Conservation (phyloP, 2,113 vertebrate genomes). For the Anthoscopus minutus region DNA sequence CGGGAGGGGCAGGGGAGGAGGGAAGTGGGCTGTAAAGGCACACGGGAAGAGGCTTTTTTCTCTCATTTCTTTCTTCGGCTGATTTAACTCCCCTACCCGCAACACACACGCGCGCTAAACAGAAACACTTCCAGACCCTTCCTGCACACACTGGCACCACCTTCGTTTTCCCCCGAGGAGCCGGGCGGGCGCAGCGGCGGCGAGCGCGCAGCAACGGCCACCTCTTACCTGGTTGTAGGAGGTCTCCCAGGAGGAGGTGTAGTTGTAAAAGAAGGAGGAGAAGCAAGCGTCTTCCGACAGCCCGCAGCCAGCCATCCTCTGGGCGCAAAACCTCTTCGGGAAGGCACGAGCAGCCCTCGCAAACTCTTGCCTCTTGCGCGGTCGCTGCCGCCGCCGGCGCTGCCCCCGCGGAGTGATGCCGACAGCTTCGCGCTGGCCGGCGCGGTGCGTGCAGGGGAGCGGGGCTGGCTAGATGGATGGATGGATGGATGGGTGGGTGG, state of each 20-base stretch:
- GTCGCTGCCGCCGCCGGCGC: conserved; percentile 39
- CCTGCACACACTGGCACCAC: neutral
- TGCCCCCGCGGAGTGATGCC: conserved; percentile 38
- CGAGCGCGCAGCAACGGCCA: conserved; percentile 5
- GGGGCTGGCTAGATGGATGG: neutral
- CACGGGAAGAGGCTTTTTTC: neutral
- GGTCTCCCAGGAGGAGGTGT: conserved; percentile 91
- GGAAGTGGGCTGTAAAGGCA: neutral
- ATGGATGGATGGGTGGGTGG: neutral
- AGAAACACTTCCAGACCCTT: neutral
- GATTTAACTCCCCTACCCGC: neutral
- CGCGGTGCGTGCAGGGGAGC: neutral
- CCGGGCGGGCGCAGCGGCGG: neutral
- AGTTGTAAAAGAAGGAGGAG: conserved; percentile 86
- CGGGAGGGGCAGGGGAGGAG: neutral
- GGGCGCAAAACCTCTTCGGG: conserved; percentile 41
- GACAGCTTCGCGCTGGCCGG: conserved; percentile 45
- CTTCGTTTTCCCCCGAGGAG: neutral
- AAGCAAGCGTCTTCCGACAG: conserved; percentile 86
- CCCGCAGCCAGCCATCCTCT: conserved; percentile 87
- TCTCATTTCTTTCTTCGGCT: neutral
- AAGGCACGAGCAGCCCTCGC: conserved; percentile 30
- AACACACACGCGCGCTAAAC: neutral
- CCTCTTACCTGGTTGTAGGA: conserved; percentile 89
- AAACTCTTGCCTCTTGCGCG: conserved; percentile 65